phyloP scores from a whole-genome alignment of 1,140 invertebrate species.

The Eufriesea mexicana region DNA sequence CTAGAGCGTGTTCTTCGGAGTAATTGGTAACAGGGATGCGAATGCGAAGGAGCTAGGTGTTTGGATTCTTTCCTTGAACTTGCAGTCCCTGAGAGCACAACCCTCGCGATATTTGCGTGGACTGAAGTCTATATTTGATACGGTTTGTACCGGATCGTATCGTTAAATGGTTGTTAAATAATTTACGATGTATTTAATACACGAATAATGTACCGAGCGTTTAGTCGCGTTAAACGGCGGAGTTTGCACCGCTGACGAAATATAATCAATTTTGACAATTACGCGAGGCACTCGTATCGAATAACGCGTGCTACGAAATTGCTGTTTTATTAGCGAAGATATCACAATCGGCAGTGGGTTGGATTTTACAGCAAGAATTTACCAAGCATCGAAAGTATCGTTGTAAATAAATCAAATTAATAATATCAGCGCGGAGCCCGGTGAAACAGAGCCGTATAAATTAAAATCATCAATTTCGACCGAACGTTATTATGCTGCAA shows the following conservation, averaged over 20 bases:
- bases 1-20: too few species aligned
- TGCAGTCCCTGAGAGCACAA: too few species aligned
- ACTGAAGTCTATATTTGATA: background rate
- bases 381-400: background rate
- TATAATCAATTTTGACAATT: slow-evolving; percentile 21
- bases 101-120: background rate
- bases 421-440: background rate
- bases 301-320: background rate
- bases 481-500: background rate
- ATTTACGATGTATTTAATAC: slow-evolving; percentile 1
- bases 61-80: too few species aligned
- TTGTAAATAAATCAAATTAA: slow-evolving; percentile 23
- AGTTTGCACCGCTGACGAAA: background rate
- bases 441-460: background rate
- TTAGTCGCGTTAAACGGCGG: background rate
- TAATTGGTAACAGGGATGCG: too few species aligned
- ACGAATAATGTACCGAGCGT: background rate
- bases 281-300: background rate
- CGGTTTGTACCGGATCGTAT: background rate
- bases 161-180: background rate
- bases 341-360: background rate
- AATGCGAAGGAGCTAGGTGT: too few species aligned
- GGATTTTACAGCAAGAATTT: slow-evolving; percentile 12
- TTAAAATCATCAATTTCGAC: background rate
- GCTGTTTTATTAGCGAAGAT: background rate